These are phyloP conservation scores for Protobothrops flavoviridis DNA, from an alignment of 2,113 vertebrate species.

Conservation along the genomic window DNA sequence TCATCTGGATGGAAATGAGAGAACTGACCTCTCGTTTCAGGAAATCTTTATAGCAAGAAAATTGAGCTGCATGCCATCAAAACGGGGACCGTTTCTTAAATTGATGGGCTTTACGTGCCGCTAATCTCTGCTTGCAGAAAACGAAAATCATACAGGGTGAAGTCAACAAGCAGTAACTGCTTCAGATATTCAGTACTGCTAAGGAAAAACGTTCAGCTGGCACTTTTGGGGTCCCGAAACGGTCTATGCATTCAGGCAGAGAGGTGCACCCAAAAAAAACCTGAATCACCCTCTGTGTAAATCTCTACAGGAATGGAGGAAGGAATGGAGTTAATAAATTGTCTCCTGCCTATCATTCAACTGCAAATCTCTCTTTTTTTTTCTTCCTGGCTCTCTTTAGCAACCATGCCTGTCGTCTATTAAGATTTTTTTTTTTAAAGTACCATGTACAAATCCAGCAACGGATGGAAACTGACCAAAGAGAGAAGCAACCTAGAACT, in stretches of 20 bases:
- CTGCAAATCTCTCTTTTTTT: neutral
- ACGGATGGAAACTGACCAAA: too few species aligned
- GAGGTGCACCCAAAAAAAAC: neutral
- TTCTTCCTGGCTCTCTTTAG: neutral
- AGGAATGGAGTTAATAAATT: neutral
- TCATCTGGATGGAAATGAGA: neutral
- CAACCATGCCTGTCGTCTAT: neutral
- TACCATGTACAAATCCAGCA: neutral
- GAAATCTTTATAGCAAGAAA: too few species aligned
- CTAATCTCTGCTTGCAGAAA: constrained; percentile 16
- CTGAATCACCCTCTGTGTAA: neutral
- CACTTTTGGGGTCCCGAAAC: neutral
- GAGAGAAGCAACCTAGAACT: too few species aligned
- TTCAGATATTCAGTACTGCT: neutral
- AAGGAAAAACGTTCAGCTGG: constrained; percentile 1
- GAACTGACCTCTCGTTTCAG: neutral
- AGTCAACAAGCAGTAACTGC: neutral
- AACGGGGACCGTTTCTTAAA: neutral
- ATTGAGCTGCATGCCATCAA: neutral
- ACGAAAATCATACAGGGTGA: constrained; percentile 20
- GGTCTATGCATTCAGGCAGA: neutral
- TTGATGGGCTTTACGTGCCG: neutral
- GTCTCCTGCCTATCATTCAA: neutral
- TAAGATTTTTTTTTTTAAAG: neutral
- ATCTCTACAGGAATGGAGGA: constrained; percentile 13